Evolutionary conservation across 2,797 vertebrate species (phyloP).

Genomic region (Labroides dimidiatus): DNA sequence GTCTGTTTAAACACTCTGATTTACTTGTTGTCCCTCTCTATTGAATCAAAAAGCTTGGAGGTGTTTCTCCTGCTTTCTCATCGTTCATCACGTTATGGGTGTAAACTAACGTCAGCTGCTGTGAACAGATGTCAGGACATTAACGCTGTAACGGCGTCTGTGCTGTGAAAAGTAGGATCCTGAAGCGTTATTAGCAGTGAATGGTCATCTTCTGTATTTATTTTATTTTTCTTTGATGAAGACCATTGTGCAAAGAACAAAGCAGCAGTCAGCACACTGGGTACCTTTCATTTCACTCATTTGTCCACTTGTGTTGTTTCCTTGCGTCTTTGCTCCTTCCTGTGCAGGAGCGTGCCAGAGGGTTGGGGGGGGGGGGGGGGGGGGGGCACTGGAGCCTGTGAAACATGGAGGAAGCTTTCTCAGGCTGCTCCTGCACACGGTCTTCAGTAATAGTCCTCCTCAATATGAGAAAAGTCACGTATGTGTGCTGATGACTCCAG

Average conservation of each 20-base stretch:
- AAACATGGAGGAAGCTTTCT: no score
- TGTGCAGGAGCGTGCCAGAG: no score
- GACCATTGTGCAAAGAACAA: constrained; percentile 34
- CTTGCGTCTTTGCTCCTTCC: no score
- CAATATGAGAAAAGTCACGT: no score
- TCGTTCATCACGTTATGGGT: constrained; percentile 31
- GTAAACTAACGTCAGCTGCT: constrained; percentile 38
- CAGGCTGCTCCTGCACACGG: no score
- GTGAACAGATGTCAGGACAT: constrained; percentile 35
- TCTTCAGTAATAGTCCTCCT: no score
- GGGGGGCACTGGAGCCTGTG: no score
- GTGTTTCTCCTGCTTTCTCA: constrained; percentile 33
- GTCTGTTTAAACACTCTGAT: constrained; percentile 24
- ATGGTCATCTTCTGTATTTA: constrained; percentile 24
- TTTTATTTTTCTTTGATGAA: constrained; percentile 36
- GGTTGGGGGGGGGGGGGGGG: no score
- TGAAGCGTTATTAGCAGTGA: constrained; percentile 35
- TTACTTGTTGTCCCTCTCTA: constrained; percentile 15
- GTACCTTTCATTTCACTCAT: no score
- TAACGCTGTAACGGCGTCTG: constrained; percentile 23
- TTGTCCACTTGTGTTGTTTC: no score
- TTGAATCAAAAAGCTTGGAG: constrained; percentile 38
- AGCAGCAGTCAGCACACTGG: constrained; percentile 11
- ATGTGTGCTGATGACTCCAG: no score
- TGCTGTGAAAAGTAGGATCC: constrained; percentile 30